Percentiles rank a stretch among this genome's conserved stretches.
Evolutionary conservation across 23 tunicate genomes (phyloP).

Genomic region (Clavelina lepadiformis): DNA sequence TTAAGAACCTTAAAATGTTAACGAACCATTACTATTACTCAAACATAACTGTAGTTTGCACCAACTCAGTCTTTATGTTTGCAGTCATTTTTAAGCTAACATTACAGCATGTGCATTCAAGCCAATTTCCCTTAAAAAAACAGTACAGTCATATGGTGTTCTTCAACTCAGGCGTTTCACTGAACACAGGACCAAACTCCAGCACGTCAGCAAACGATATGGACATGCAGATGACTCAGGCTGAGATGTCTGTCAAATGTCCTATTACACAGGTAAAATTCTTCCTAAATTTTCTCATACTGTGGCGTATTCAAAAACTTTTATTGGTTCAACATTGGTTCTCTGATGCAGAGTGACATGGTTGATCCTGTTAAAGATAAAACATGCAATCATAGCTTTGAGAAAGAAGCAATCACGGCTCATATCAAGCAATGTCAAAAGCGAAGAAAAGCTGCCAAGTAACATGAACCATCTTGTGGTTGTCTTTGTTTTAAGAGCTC

Average conservation of each 20-base stretch:
- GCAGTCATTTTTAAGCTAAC: no score
- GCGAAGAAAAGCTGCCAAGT: constrained; percentile 39
- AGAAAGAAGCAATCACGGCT: constrained; percentile 51
- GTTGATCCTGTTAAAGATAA: constrained; percentile 50
- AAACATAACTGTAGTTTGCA: no score
- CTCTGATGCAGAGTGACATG: constrained; percentile 33
- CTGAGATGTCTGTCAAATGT: constrained; percentile 20
- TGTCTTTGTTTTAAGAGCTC: no score
- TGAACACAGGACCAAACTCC: background rate
- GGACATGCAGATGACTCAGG: constrained; percentile 31
- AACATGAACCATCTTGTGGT: no score
- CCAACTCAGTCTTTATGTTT: no score
- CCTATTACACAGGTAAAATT: constrained; percentile 37
- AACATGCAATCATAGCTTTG: constrained; percentile 52
- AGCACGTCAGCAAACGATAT: no score
- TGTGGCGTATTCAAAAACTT: background rate
- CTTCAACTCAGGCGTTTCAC: background rate
- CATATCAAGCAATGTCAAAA: constrained; percentile 47
- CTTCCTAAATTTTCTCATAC: background rate
- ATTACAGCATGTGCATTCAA: no score
- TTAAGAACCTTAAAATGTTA: no score
- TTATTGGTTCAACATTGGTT: background rate
- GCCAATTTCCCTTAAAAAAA: no score
- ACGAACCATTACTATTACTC: no score
- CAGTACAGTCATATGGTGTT: no score